Evolutionary conservation across 2,888 invertebrate genomes (phyloP).

Genomic region (Diadromus collaris): DNA sequence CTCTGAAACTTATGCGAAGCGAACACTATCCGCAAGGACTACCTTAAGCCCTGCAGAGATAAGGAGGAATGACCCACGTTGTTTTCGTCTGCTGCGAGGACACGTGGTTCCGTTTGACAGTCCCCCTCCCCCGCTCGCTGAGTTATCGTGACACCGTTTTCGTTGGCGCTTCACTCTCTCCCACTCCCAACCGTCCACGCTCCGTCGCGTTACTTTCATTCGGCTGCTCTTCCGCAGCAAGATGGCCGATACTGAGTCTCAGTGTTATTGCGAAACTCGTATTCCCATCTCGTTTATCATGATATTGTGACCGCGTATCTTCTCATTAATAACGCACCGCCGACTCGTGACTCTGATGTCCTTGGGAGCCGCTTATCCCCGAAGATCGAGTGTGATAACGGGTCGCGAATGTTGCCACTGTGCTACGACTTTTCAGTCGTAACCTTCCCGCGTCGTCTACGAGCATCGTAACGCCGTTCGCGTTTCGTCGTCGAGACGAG

Average conservation of each 20-base stretch:
- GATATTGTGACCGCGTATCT: conserved; percentile 45
- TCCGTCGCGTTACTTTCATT: conserved; percentile 52
- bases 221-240: conserved; percentile 55
- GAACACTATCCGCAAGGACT: too few species aligned
- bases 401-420: conserved; percentile 39
- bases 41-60: conserved; percentile 1
- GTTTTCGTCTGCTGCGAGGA: conserved; percentile 66
- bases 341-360: conserved; percentile 31
- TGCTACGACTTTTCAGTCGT: conserved; percentile 51
- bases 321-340: not conserved
- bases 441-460: conserved; percentile 61
- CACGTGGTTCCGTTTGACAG: conserved; percentile 72
- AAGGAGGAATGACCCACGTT: not conserved
- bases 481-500: conserved; percentile 11
- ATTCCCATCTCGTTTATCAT: conserved; percentile 57
- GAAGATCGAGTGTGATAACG: conserved; percentile 33
- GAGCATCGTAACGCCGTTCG: conserved; percentile 44
- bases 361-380: conserved; percentile 43
- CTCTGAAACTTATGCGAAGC: too few species aligned
- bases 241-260: conserved; percentile 45
- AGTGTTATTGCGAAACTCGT: conserved; percentile 60
- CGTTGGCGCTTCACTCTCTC: conserved; percentile 29
- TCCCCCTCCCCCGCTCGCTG: conserved; percentile 22
- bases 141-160: conserved; percentile 17
- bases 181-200: conserved; percentile 44